Percentiles rank a stretch among this genome's conserved stretches.
Evolutionary conservation across 2,888 invertebrate genomes (phyloP).

Genomic region (Temnothorax unifasciatus): DNA sequence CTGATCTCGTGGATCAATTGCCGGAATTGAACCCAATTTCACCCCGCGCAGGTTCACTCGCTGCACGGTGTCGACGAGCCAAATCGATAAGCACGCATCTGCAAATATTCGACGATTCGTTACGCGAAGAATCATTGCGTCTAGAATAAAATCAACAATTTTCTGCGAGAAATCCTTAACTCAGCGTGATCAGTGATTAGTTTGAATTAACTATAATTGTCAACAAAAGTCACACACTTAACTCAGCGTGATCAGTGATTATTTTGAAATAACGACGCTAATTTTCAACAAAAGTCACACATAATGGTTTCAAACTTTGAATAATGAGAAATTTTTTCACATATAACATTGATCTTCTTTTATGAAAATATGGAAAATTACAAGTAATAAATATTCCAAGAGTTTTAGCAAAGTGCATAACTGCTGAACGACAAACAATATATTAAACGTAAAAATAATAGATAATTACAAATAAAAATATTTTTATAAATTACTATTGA

Average conservation of each 20-base stretch:
- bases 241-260: neutral
- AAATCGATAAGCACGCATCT: slow-evolving; percentile 59
- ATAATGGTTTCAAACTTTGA: neutral
- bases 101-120: slow-evolving; percentile 20
- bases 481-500: neutral
- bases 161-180: neutral
- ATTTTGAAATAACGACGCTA: neutral
- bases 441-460: slow-evolving; percentile 12
- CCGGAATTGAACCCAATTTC: slow-evolving; percentile 76
- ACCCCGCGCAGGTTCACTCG: slow-evolving; percentile 57
- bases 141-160: neutral
- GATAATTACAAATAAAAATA: neutral
- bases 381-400: neutral
- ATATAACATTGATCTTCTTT: neutral
- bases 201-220: neutral
- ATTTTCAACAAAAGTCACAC: neutral
- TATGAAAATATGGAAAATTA: neutral
- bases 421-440: neutral
- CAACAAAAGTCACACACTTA: neutral
- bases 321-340: neutral
- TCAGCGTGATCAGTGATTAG: neutral
- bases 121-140: neutral
- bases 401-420: neutral
- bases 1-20: slow-evolving; percentile 75
- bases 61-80: slow-evolving; percentile 68